Percentiles rank a stretch among this genome's conserved stretches.
These are phyloP conservation scores for Xestia xanthographa DNA, from an alignment of 2,888 invertebrate genomes.

Conservation along the genomic window DNA sequence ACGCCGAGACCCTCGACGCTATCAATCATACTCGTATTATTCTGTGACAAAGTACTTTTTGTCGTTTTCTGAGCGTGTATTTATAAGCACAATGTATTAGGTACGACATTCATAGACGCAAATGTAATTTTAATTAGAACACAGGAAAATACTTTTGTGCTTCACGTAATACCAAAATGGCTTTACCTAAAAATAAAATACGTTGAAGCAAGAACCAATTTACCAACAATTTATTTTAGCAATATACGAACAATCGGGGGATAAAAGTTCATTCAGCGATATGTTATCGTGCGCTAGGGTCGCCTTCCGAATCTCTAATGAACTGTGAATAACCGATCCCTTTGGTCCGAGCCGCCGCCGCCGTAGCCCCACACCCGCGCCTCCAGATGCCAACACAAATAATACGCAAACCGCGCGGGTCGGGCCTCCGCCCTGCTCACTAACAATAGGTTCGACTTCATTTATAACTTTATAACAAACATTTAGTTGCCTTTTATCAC, in stretches of 20 bases:
- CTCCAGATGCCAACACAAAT: constrained; percentile 70
- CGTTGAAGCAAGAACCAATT: constrained; percentile 35
- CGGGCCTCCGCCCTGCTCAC: constrained; percentile 39
- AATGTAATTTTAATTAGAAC: constrained; percentile 17
- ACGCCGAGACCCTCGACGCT: constrained; percentile 50
- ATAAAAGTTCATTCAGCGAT: constrained; percentile 72
- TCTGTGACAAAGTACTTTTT: constrained; percentile 53
- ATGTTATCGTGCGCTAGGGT: constrained; percentile 72
- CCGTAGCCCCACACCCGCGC: constrained; percentile 15
- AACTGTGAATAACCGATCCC: constrained; percentile 75
- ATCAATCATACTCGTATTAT: constrained; percentile 59
- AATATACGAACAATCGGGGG: constrained; percentile 56
- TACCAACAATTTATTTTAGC: constrained; percentile 52
- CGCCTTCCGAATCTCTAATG: constrained; percentile 78
- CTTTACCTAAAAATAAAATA: constrained; percentile 27
- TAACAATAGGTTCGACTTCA: constrained; percentile 55
- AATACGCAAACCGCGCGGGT: constrained; percentile 40
- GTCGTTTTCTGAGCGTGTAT: constrained; percentile 30
- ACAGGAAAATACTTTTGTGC: neutral
- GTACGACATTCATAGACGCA: constrained; percentile 1
- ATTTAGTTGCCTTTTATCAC: constrained; percentile 56
- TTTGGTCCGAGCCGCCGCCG: constrained; percentile 67
- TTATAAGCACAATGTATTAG: constrained; percentile 10
- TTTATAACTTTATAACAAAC: constrained; percentile 59
- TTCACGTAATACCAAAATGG: neutral